These are phyloP conservation scores for Drosophila pallidifrons DNA, from an alignment of 1,140 invertebrate genomes.

Conservation along the genomic window DNA sequence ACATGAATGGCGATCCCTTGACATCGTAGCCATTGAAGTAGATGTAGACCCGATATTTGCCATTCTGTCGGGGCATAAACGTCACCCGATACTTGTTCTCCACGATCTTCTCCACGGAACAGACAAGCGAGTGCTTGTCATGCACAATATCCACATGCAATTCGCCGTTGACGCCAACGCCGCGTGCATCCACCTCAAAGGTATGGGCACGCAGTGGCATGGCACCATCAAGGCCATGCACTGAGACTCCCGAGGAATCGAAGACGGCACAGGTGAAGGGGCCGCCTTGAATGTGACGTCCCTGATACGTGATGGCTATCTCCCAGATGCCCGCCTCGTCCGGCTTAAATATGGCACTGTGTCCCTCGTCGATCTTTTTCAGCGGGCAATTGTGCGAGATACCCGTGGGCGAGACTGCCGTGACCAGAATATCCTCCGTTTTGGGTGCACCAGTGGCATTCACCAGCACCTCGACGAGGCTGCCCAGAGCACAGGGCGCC, in stretches of 20 bases:
- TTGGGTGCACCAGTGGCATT: conserved; percentile 93
- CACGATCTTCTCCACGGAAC: conserved; percentile 93
- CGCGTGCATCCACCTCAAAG: conserved; percentile 93
- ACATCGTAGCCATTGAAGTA: conserved; percentile 98
- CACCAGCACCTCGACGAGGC: conserved; percentile 97
- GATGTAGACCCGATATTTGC: conserved; percentile 96
- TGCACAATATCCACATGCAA: conserved; percentile 95
- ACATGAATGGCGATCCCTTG: conserved; percentile 94
- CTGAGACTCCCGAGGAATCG: conserved; percentile 95
- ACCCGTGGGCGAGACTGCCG: conserved; percentile 94
- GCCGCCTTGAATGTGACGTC: conserved; percentile 97
- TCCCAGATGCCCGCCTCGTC: conserved; percentile 98
- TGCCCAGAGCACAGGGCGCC: conserved; percentile 97
- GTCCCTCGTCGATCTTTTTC: conserved; percentile 91
- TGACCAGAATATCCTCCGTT: conserved; percentile 93
- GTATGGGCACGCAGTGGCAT: conserved; percentile 91
- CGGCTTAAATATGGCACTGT: conserved; percentile 97
- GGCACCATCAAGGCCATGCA: conserved; percentile 91
- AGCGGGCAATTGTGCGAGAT: conserved; percentile 91
- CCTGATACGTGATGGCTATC: conserved; percentile 97
- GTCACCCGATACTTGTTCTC: conserved; percentile 93
- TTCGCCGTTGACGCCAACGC: conserved; percentile 94
- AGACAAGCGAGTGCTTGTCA: conserved; percentile 93
- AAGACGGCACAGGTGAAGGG: conserved; percentile 99
- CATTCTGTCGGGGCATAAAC: conserved; percentile 94